These are phyloP conservation scores for Hypena proboscidalis DNA, from an alignment of 2,888 invertebrate genomes.

Conservation along the genomic window DNA sequence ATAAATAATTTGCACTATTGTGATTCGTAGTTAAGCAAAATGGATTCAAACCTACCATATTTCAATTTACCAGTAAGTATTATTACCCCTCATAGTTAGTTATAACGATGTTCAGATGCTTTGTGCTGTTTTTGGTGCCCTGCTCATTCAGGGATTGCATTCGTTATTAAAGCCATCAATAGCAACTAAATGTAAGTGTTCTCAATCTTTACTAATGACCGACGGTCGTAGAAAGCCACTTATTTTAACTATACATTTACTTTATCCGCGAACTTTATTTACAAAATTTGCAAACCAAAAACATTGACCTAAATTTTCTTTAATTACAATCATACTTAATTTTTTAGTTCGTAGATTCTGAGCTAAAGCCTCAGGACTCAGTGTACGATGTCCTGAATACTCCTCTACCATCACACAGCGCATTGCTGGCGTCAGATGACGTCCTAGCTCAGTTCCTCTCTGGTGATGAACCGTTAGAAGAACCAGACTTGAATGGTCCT, in stretches of 20 bases:
- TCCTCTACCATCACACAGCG: constrained; percentile 56
- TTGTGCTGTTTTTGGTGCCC: too few species aligned
- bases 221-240: too few species aligned
- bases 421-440: constrained; percentile 66
- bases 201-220: too few species aligned
- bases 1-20: neutral
- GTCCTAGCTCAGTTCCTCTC: constrained; percentile 74
- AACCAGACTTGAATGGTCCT: constrained; percentile 76
- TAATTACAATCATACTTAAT: constrained; percentile 1
- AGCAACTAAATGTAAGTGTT: too few species aligned
- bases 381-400: constrained; percentile 62
- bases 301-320: too few species aligned
- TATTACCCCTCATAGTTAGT: neutral
- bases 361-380: constrained; percentile 56
- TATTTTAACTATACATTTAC: too few species aligned
- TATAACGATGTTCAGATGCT: neutral
- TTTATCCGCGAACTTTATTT: too few species aligned
- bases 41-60: constrained; percentile 71
- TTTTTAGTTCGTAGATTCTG: constrained; percentile 69
- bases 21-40: constrained; percentile 26
- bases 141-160: too few species aligned
- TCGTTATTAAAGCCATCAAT: too few species aligned
- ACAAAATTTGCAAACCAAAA: too few species aligned
- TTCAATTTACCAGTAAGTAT: constrained; percentile 73
- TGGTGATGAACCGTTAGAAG: constrained; percentile 73